phyloP scores from a whole-genome alignment of 2,888 invertebrate genomes.

The Dicyrtomina minuta region DNA sequence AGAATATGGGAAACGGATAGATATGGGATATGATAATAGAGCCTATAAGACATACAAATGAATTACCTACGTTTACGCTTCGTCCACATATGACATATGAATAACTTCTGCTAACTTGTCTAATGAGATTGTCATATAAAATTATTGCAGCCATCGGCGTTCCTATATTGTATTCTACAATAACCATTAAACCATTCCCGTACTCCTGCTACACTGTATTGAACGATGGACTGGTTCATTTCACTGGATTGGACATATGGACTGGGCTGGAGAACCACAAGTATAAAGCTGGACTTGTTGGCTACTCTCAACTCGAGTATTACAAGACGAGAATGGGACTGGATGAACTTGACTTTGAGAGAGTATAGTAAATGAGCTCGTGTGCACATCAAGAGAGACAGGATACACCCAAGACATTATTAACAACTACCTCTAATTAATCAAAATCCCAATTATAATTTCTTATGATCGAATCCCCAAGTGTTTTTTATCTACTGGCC shows the following conservation, averaged over 20 bases:
- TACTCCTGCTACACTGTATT: no score
- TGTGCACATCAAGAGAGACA: conserved; percentile 24
- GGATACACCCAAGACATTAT: conserved; percentile 29
- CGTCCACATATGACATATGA: conserved; percentile 6
- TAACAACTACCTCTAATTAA: conserved; percentile 46
- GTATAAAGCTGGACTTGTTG: no score
- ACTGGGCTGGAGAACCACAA: no score
- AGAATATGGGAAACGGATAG: background rate
- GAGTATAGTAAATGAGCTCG: conserved; percentile 28
- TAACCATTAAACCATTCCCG: no score
- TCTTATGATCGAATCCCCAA: conserved; percentile 14
- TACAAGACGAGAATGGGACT: no score
- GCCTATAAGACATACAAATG: background rate
- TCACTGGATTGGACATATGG: no score
- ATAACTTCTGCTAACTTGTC: conserved; percentile 26
- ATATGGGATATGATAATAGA: background rate
- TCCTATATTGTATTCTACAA: conserved; percentile 20
- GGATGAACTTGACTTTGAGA: background rate
- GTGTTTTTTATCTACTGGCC: background rate
- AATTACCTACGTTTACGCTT: background rate
- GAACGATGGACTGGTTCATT: background rate
- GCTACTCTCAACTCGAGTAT: no score
- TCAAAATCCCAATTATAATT: conserved; percentile 51
- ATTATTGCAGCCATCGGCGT: conserved; percentile 51
- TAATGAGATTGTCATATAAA: conserved; percentile 54